Evolutionary conservation across 2,797 vertebrate species (phyloP).

Genomic region (Cacajao melanocephalus): DNA sequence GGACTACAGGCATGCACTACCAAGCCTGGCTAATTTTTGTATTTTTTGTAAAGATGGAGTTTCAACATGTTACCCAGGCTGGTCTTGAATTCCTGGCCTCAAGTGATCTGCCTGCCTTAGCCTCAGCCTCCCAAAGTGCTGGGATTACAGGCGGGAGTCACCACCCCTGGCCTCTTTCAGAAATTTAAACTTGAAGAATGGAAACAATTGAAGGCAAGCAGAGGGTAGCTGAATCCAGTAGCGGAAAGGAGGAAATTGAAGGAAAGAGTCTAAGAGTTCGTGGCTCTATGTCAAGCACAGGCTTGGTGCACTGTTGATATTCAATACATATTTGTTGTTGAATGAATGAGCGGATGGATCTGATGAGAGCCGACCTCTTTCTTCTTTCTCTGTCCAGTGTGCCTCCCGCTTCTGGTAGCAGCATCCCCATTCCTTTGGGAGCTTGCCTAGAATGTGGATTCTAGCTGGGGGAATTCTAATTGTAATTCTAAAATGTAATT

Average conservation of each 20-base stretch:
- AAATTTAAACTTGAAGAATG: neutral
- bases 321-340: neutral
- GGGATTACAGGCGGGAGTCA: neutral
- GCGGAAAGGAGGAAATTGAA: neutral
- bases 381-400: neutral
- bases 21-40: neutral
- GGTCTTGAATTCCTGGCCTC: neutral
- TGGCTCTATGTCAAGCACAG: neutral
- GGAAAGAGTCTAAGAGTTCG: fast-evolving
- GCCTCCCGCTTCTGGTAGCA: neutral
- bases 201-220: neutral
- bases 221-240: neutral
- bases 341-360: neutral
- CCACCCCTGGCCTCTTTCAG: neutral
- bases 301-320: fast-evolving
- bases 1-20: neutral
- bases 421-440: neutral
- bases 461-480: neutral
- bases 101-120: neutral
- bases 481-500: neutral
- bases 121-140: neutral
- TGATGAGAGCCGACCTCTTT: neutral
- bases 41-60: neutral
- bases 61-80: neutral
- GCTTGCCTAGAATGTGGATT: neutral